These are phyloP conservation scores for Hydractinia symbiolongicarpus DNA, from an alignment of 30 jellyfish, hydroid and myxozoan species.

Conservation along the genomic window DNA sequence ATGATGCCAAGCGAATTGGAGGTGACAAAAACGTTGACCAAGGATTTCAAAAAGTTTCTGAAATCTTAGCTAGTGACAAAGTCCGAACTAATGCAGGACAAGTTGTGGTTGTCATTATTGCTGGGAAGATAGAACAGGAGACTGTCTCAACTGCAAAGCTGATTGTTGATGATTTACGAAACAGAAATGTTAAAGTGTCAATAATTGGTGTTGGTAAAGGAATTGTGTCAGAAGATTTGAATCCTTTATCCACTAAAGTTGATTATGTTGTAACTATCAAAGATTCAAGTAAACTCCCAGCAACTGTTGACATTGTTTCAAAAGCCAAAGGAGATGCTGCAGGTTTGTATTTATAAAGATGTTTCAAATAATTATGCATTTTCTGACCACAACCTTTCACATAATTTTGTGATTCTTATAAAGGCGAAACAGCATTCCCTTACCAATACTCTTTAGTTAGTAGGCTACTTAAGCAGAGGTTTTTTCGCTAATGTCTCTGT, in stretches of 20 bases:
- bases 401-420: too few relatives aligned
- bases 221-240: conserved; percentile 17
- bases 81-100: conserved; percentile 35
- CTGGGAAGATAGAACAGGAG: conserved; percentile 20
- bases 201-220: conserved; percentile 46
- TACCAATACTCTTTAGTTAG: too few relatives aligned
- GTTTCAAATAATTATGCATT: too few relatives aligned
- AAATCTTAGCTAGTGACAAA: not conserved
- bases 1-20: not conserved
- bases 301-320: conserved; percentile 13
- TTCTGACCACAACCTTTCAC: too few relatives aligned
- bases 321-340: conserved; percentile 21
- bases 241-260: conserved; percentile 11
- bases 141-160: not conserved
- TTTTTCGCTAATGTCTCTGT: too few relatives aligned
- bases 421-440: too few relatives aligned
- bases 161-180: conserved; percentile 14
- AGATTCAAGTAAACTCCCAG: not conserved
- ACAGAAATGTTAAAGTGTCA: conserved; percentile 15
- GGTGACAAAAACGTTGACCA: not conserved
- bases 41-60: conserved; percentile 5
- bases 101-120: conserved; percentile 32
- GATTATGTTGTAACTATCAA: conserved; percentile 2
- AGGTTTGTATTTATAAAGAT: not conserved
- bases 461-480: too few relatives aligned